Evolutionary conservation across 2,888 invertebrate species (phyloP).

Genomic region (Coelopa pilipes): DNA sequence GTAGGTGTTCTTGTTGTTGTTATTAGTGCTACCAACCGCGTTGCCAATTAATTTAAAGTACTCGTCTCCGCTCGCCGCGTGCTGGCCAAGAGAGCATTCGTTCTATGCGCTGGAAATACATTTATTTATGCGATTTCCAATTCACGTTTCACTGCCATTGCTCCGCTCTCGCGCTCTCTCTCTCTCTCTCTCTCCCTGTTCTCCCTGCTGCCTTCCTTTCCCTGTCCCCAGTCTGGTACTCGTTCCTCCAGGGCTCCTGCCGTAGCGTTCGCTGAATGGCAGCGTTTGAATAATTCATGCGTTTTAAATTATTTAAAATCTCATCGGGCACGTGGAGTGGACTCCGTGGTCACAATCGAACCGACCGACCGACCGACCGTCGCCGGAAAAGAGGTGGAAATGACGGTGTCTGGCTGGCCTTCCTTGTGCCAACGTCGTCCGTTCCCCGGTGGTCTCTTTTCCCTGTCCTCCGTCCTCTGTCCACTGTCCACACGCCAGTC

Average conservation of each 20-base stretch:
- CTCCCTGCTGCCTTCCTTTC: too few species aligned
- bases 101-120: not conserved
- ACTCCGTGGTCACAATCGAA: not conserved
- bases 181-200: too few species aligned
- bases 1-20: too few species aligned
- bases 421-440: too few species aligned
- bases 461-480: not conserved
- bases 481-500: not conserved
- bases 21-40: too few species aligned
- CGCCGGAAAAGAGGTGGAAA: too few species aligned
- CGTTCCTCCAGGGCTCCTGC: not conserved
- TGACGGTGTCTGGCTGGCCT: too few species aligned
- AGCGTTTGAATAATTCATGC: conserved; percentile 12
- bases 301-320: conserved; percentile 1
- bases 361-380: not conserved
- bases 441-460: too few species aligned
- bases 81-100: too few species aligned
- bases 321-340: not conserved
- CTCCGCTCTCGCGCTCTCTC: not conserved
- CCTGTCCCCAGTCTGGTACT: too few species aligned
- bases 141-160: not conserved
- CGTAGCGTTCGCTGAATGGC: not conserved
- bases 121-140: conserved; percentile 12
- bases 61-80: too few species aligned
- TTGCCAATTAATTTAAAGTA: too few species aligned